Evolutionary conservation across 2,113 vertebrate genomes (phyloP).

Genomic region (Chrysemys picta): DNA sequence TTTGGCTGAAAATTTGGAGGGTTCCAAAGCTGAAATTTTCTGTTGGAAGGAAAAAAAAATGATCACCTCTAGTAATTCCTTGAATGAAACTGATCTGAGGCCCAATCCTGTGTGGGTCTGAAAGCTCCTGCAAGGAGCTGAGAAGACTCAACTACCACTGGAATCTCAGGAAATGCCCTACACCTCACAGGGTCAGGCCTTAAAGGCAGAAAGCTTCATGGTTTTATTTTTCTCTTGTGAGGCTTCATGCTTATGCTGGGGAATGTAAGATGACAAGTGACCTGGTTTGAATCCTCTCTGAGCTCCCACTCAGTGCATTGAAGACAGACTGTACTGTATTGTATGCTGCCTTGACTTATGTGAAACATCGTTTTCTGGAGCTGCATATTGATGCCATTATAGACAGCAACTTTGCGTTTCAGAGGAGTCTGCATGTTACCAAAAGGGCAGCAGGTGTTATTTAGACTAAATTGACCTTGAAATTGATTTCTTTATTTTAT

Average conservation of each 20-base stretch:
- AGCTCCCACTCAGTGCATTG: not conserved
- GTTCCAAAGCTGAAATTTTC: not conserved
- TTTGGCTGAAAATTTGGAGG: not conserved
- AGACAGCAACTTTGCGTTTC: constrained; percentile 61
- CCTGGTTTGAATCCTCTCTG: not conserved
- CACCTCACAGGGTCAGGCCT: not conserved
- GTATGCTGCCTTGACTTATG: not conserved
- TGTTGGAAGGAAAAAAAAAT: not conserved
- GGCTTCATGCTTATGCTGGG: not conserved
- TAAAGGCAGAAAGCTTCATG: not conserved
- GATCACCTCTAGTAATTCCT: not conserved
- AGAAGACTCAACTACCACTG: rapidly evolving
- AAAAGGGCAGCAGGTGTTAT: constrained; percentile 84
- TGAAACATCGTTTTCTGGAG: not conserved
- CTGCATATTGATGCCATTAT: constrained; percentile 47
- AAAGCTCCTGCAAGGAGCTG: rapidly evolving
- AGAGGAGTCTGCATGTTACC: constrained; percentile 65
- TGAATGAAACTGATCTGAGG: not conserved
- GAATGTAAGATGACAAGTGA: not conserved
- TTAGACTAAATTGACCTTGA: constrained; percentile 88
- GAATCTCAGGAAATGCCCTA: rapidly evolving
- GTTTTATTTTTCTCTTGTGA: not conserved
- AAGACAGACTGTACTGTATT: not conserved
- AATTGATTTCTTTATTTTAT: constrained; percentile 91
- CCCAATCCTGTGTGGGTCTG: not conserved